These are phyloP conservation scores for Exaiptasia diaphana DNA, from an alignment of 64 coral and sea anemone species.

Conservation along the genomic window DNA sequence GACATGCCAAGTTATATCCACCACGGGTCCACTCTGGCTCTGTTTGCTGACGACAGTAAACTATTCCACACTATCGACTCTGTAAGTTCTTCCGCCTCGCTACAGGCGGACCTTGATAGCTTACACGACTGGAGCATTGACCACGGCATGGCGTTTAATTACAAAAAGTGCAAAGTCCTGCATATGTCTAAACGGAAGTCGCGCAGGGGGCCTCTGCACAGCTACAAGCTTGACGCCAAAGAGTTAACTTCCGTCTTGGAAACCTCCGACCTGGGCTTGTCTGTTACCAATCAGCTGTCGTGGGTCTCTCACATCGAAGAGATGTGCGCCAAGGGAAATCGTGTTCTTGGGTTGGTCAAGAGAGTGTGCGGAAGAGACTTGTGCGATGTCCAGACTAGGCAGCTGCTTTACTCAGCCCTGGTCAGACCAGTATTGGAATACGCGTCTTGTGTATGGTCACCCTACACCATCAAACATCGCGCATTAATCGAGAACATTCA, in stretches of 20 bases:
- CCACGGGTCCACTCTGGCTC: neutral
- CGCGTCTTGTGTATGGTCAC: conserved; percentile 40
- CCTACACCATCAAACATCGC: conserved; percentile 51
- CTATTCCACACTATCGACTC: conserved; percentile 5
- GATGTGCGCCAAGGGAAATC: neutral
- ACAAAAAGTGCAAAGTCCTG: conserved; percentile 11
- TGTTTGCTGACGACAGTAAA: conserved; percentile 49
- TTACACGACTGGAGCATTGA: conserved; percentile 18
- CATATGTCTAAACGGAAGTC: conserved; percentile 1
- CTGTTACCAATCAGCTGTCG: neutral
- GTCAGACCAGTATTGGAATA: conserved; percentile 66
- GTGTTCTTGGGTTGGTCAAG: neutral
- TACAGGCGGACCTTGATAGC: conserved; percentile 15
- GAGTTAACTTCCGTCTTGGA: neutral
- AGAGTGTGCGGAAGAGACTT: conserved; percentile 3
- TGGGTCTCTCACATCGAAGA: neutral
- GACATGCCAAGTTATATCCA: conserved; percentile 8
- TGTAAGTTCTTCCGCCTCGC: neutral
- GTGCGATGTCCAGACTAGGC: conserved; percentile 26
- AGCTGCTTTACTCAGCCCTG: conserved; percentile 54
- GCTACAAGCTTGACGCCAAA: neutral
- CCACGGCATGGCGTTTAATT: conserved; percentile 7
- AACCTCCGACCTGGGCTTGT: neutral
- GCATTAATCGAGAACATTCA: conserved; percentile 43
- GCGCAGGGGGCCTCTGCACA: neutral